Conservation (phyloP, 2,113 vertebrate genomes). For the Catharus minimus region DNA sequence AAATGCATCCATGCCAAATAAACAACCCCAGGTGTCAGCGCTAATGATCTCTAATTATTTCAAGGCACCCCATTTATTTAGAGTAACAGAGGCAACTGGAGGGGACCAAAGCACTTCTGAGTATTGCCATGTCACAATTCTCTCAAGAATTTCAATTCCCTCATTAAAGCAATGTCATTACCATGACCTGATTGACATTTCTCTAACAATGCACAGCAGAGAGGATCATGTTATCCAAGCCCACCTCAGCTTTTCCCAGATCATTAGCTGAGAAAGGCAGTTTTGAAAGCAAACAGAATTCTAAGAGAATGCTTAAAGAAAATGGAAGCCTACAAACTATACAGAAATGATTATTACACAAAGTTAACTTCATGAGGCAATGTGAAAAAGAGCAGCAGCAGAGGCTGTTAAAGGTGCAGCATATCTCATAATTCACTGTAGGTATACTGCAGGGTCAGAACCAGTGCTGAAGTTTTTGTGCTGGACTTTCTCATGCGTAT, state of each 20-base stretch:
- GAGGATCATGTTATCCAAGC: not conserved
- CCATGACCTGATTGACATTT: slow-evolving; percentile 16
- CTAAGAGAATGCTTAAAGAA: not conserved
- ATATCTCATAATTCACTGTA: not conserved
- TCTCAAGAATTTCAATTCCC: not conserved
- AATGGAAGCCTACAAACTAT: not conserved
- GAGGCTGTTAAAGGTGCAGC: not conserved
- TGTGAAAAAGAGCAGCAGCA: not conserved
- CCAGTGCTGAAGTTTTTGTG: not conserved
- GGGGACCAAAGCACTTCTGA: not conserved
- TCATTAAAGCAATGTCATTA: slow-evolving; percentile 29
- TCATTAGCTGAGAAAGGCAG: not conserved
- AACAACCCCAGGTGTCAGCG: not conserved
- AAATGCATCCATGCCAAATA: not conserved
- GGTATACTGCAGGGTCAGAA: not conserved
- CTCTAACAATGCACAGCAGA: not conserved
- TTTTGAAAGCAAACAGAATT: not conserved
- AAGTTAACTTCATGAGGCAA: not conserved
- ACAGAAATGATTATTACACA: not conserved
- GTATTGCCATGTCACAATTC: not conserved
- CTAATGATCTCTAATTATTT: not conserved
- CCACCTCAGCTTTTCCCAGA: not conserved
- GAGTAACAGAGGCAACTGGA: not conserved
- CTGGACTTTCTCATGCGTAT: not conserved
- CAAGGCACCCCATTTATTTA: not conserved